These are phyloP conservation scores for Gyps fulvus DNA, from an alignment of 2,113 vertebrate species.

Conservation along the genomic window DNA sequence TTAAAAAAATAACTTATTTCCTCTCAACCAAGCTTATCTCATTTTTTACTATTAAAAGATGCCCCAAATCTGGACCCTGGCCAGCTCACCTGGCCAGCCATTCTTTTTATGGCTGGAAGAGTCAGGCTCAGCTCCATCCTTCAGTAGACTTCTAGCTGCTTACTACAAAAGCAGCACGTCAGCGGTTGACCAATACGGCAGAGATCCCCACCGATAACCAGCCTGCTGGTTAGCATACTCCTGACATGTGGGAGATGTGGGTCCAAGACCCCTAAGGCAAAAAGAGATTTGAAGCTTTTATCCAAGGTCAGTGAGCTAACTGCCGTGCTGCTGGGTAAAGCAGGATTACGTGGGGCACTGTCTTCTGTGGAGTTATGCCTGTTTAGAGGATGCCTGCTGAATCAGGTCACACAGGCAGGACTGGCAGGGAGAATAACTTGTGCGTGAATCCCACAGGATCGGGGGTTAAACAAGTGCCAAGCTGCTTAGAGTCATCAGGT, in stretches of 20 bases:
- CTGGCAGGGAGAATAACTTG: background rate
- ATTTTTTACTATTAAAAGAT: background rate
- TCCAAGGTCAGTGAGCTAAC: background rate
- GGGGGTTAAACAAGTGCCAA: background rate
- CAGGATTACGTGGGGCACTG: background rate
- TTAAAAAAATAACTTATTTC: background rate
- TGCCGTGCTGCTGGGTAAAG: background rate
- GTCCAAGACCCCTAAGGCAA: background rate
- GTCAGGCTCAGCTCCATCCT: background rate
- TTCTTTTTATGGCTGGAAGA: background rate
- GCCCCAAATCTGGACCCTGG: background rate
- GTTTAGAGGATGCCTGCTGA: background rate
- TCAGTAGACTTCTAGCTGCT: background rate
- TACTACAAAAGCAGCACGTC: background rate
- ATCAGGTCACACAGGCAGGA: background rate
- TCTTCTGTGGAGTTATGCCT: background rate
- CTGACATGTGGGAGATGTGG: fast-evolving
- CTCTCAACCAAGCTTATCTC: background rate
- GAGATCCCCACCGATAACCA: background rate
- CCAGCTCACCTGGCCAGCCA: background rate
- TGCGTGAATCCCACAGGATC: background rate
- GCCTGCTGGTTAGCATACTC: background rate
- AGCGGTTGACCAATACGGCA: background rate
- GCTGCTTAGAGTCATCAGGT: background rate
- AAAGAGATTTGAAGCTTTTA: background rate